Evolutionary conservation across 2,888 invertebrate species (phyloP).

Genomic region (Miltochrista miniata): DNA sequence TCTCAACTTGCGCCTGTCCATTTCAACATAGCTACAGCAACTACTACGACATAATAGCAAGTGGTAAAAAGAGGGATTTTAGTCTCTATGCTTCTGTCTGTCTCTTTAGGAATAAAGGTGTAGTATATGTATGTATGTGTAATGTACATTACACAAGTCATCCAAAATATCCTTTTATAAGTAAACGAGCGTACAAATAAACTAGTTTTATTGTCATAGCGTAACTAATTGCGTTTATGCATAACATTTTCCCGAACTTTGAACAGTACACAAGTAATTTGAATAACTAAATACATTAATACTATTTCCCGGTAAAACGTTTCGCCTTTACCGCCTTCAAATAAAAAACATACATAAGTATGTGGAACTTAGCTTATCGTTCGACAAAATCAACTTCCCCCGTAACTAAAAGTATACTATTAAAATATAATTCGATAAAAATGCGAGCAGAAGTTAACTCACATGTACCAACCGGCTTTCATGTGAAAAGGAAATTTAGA

Average conservation of each 20-base stretch:
- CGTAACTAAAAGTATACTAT: slow-evolving; percentile 38
- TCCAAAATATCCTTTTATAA: neutral
- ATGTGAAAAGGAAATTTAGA: too few relatives aligned
- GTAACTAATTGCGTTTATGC: neutral
- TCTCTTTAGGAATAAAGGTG: too few relatives aligned
- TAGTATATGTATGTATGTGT: too few relatives aligned
- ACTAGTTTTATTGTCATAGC: neutral
- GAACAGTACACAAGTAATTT: neutral
- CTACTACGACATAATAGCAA: too few relatives aligned
- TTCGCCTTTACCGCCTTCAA: slow-evolving; percentile 18
- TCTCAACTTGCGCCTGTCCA: too few relatives aligned
- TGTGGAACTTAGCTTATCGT: slow-evolving; percentile 28
- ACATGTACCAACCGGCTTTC: neutral
- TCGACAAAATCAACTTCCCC: slow-evolving; percentile 31
- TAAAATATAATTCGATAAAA: slow-evolving; percentile 40
- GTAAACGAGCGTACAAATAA: neutral
- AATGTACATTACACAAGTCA: too few relatives aligned
- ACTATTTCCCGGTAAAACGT: neutral
- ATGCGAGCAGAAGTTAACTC: slow-evolving; percentile 4
- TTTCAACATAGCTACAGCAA: too few relatives aligned
- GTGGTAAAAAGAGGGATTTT: too few relatives aligned
- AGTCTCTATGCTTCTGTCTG: too few relatives aligned
- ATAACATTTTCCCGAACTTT: neutral
- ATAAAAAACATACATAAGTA: slow-evolving; percentile 21
- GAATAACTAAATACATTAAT: slow-evolving; percentile 3